Percentiles rank a stretch among this genome's conserved stretches.
These are phyloP conservation scores for Nemurella pictetii DNA, from an alignment of 2,888 invertebrate genomes.

Conservation along the genomic window DNA sequence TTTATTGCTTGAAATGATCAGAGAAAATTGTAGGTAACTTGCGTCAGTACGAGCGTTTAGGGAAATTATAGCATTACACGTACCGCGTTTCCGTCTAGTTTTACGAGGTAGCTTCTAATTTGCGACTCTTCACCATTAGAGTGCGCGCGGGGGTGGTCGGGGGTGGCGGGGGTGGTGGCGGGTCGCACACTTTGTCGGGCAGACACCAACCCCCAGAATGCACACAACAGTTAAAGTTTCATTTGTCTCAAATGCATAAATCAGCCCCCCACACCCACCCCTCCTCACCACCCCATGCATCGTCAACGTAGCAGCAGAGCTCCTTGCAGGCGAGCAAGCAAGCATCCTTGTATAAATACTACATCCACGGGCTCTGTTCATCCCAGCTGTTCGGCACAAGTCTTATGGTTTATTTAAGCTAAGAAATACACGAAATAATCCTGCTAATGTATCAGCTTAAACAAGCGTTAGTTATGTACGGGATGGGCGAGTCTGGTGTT, in stretches of 20 bases:
- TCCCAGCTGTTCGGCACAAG: constrained; percentile 18
- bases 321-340: not conserved
- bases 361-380: not conserved
- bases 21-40: not conserved
- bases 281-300: not conserved
- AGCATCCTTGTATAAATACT: constrained; percentile 23
- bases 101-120: not conserved
- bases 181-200: not conserved
- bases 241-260: not conserved
- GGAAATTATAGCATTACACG: not conserved
- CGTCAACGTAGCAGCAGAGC: not conserved
- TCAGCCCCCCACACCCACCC: not conserved
- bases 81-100: not conserved
- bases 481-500: not conserved
- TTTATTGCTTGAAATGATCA: not conserved
- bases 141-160: not conserved
- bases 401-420: constrained; percentile 31
- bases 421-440: constrained; percentile 30
- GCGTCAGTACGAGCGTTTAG: not conserved
- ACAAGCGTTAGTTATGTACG: constrained; percentile 2
- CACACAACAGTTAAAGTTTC: not conserved
- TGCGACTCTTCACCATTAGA: not conserved
- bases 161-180: not conserved
- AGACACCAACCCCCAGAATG: not conserved
- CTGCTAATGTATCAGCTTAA: constrained; percentile 29